Evolutionary conservation across 2,888 invertebrate genomes (phyloP).

Genomic region (Pterostichus madidus): DNA sequence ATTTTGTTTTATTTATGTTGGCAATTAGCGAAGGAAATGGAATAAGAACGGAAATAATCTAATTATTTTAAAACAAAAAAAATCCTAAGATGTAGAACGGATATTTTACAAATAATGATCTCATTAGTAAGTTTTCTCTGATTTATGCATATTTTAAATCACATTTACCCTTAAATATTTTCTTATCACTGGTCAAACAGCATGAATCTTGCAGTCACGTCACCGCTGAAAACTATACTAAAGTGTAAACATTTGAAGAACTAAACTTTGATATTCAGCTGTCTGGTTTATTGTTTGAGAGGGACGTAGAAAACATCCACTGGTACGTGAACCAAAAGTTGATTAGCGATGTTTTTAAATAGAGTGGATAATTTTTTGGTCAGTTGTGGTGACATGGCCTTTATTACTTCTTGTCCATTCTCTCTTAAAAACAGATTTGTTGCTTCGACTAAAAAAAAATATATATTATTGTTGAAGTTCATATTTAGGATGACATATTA

Average conservation of each 20-base stretch:
- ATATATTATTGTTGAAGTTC: too few species aligned
- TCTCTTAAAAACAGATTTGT: constrained; percentile 85
- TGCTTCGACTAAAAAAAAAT: constrained; percentile 81
- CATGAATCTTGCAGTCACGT: neutral
- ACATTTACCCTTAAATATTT: neutral
- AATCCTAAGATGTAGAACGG: too few species aligned
- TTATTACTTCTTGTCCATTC: constrained; percentile 84
- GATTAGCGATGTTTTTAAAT: constrained; percentile 83
- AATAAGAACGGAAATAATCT: too few species aligned
- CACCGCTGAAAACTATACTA: constrained; percentile 49
- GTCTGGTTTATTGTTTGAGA: constrained; percentile 26
- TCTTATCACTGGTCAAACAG: neutral
- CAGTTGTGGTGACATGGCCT: constrained; percentile 85
- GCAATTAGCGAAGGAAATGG: too few species aligned
- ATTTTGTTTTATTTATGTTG: neutral
- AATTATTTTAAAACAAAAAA: too few species aligned
- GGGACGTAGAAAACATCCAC: constrained; percentile 81
- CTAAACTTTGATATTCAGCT: constrained; percentile 32
- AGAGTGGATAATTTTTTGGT: constrained; percentile 82
- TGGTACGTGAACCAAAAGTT: constrained; percentile 83
- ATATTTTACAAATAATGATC: too few species aligned
- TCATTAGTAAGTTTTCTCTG: too few species aligned
- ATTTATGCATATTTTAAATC: too few species aligned
- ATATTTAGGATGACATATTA: too few species aligned
- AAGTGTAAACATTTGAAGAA: constrained; percentile 23